Evolutionary conservation across 1,140 invertebrate genomes (phyloP), one percentile per base, ranked within the genome.

Genomic region (Neodiprion lecontei): DNA sequence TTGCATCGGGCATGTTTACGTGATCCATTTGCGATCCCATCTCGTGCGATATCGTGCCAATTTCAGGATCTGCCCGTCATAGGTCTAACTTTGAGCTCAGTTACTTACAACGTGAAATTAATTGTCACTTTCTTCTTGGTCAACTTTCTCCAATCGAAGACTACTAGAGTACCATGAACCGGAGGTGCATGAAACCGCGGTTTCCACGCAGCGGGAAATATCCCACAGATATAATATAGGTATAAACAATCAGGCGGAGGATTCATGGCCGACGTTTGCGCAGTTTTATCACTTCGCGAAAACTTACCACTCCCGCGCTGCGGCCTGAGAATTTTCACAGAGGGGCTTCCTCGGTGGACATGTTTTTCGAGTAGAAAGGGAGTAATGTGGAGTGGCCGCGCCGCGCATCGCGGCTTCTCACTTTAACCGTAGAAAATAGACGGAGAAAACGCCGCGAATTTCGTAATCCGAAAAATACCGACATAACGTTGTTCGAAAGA

Each of bases 341-440:
- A 61, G 53, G 69, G 12, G 84, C 83, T 83, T 87, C 82, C 80
- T 81, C 74, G 70, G 21, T 14, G 73, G 74, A 87, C 73, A 82
- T 88, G 82, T 72, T 84, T 14, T 80, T 86, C 86, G 84, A 76
- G 78, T 88, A 83, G 79, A 88, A 87, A 87, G 87, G 85, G 86
- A 88, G 87, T 85, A 84, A 87, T 81, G 84, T 86, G 87, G 86
- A 88, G 86, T 87, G 85, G 86, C 87, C 85, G 86, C 86, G 86
- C 82, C 86, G 87, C 87, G 87, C 87, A 88, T 87, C 85, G 83
- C 85, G 28, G 28, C 28, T 40, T 40, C 28, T 40, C 5, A 40
- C 2, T 40, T 3, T 40, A 3, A 40, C 5, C 28, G 28, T 3
- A 40, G 5, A 40, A 40, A 40, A 40, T 2, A 40, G 28, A 40